These are phyloP conservation scores for Tauraco erythrolophus DNA, from an alignment of 2,113 vertebrate species.

Conservation along the genomic window DNA sequence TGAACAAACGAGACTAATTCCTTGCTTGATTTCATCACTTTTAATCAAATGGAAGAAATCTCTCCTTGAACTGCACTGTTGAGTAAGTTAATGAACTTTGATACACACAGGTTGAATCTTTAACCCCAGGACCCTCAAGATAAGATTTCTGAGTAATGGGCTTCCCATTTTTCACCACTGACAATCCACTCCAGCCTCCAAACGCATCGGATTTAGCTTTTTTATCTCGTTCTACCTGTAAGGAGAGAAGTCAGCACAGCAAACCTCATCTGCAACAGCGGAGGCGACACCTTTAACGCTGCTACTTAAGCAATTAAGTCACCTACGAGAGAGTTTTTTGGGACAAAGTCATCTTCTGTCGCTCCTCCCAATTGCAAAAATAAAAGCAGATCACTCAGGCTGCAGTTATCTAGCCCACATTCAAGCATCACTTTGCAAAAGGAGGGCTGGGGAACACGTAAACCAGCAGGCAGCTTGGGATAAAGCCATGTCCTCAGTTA, in stretches of 20 bases:
- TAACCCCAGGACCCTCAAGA: background rate
- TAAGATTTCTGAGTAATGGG: background rate
- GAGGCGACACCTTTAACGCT: background rate
- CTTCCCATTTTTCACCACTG: background rate
- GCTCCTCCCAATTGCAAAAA: background rate
- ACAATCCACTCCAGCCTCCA: background rate
- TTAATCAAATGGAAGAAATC: background rate
- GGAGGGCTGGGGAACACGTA: background rate
- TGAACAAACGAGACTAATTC: slow-evolving; percentile 23
- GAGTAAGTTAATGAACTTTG: background rate
- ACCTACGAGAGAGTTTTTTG: background rate
- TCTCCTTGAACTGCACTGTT: background rate
- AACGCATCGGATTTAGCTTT: background rate
- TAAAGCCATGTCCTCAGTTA: background rate
- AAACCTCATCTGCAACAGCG: background rate
- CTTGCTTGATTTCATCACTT: slow-evolving; percentile 35
- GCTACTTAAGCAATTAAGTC: background rate
- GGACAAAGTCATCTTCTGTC: background rate
- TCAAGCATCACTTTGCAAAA: background rate
- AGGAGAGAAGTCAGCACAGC: background rate
- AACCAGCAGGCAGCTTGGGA: background rate
- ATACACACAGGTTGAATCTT: background rate
- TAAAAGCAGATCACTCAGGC: accelerated
- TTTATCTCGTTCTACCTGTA: background rate
- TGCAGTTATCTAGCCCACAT: too few species aligned